phyloP scores from a whole-genome alignment of 2,113 vertebrate genomes.

The Sylvilagus bachmani region DNA sequence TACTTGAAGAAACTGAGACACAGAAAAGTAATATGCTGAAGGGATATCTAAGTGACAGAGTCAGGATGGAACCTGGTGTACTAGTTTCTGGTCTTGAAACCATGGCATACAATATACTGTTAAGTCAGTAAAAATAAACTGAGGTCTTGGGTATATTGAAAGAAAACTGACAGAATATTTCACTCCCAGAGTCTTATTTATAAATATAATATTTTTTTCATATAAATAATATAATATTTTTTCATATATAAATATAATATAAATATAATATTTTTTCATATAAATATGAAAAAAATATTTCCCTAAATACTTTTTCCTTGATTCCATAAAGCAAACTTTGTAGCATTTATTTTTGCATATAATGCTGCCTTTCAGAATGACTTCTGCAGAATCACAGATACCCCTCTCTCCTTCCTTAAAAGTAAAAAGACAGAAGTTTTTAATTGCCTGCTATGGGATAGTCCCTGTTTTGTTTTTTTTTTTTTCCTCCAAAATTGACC shows the following conservation, averaged over 20 bases:
- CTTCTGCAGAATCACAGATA: neutral
- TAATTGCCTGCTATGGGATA: too few relatives aligned
- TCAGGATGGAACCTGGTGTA: neutral
- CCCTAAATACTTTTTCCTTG: neutral
- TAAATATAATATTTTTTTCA: too few relatives aligned
- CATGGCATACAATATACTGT: neutral
- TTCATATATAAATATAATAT: too few relatives aligned
- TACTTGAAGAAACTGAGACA: slow-evolving; percentile 27
- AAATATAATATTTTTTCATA: too few relatives aligned
- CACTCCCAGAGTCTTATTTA: slow-evolving; percentile 24
- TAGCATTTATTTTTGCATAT: neutral
- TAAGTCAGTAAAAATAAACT: neutral
- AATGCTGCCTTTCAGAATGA: slow-evolving; percentile 29
- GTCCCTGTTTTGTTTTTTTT: too few relatives aligned
- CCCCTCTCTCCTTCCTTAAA: neutral
- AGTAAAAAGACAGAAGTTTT: neutral
- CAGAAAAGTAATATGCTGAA: neutral
- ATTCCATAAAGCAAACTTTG: neutral
- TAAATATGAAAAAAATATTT: neutral
- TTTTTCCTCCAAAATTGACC: slow-evolving; percentile 21
- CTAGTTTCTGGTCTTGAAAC: neutral
- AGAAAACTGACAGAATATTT: slow-evolving; percentile 32
- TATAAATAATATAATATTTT: too few relatives aligned
- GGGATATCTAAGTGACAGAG: neutral
- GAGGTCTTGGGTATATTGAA: slow-evolving; percentile 6